Base-by-base conservation (phyloP, 2,888 invertebrate genomes). In the Sarcophaga variegata region DNA sequence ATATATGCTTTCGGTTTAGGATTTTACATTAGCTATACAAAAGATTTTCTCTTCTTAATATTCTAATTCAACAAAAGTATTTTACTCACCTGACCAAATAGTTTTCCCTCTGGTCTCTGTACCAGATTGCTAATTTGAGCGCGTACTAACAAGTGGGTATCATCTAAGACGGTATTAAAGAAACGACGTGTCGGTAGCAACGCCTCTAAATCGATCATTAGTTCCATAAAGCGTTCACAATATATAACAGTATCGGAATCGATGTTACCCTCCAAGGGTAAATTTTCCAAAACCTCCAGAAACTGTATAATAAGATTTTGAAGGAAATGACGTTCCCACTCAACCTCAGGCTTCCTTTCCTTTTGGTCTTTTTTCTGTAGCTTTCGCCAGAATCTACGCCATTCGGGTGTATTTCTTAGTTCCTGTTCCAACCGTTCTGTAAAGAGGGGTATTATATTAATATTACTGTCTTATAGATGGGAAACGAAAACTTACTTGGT, bases 181-280 rank as follows among this genome's bases (percentile, higher is more conserved):
- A 99, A 99, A 72, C 99, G 95, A 60, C 99, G 95, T 0, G 99
- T 99, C 0, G 99, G 99, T 90, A 99, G 94, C 88, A 99, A 94
- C 0, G 99, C 98, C 92, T 99, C 99, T 89, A 99, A 94, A 93
- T 99, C 99, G 81, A 99, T 98, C 94, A 99, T 95, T 88, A 99
- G 94, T 94, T 99, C 99, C 86, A 99, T 93, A 94, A 99, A 99
- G 66, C 99, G 95, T 94, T 99, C 99, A 93, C 98, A 98, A 93
- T 98, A 99, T 89, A 94, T 94, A 66, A 96, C 94, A 81, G 94
- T 94, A 90, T 95, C 94, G 3, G 94, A 90, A 71, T 95, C 94
- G 1, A 96, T 91, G 12, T 94, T 94, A 72, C 96, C 97, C 84
- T 95, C 94, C 70, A 94, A 94, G 0, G 96, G 95, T 87, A 99